Evolutionary conservation across 2,113 vertebrate species (phyloP).

Genomic region (Neogale vison): DNA sequence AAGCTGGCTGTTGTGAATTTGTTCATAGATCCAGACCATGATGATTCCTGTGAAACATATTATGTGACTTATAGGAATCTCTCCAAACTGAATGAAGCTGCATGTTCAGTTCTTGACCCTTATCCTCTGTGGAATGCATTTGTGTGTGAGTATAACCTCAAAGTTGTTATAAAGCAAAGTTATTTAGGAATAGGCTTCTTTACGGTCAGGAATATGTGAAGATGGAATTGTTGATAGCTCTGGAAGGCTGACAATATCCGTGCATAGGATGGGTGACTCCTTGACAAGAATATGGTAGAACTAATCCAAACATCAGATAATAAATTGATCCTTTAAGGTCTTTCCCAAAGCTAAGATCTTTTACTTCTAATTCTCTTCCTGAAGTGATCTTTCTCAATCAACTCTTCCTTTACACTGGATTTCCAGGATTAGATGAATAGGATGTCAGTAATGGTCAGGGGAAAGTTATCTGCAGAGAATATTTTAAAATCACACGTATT

Average conservation of each 20-base stretch:
- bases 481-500: not conserved
- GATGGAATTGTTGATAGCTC: not conserved
- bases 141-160: not conserved
- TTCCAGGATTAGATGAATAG: not conserved
- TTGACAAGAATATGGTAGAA: not conserved
- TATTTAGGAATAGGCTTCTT: slow-evolving; percentile 31
- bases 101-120: not conserved
- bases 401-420: not conserved
- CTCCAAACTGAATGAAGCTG: not conserved
- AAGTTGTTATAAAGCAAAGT: slow-evolving; percentile 7
- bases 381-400: not conserved
- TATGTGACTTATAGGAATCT: not conserved
- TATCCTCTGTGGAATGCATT: not conserved
- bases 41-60: not conserved
- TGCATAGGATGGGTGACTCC: not conserved
- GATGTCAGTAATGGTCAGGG: not conserved
- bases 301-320: slow-evolving; percentile 5
- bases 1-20: not conserved
- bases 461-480: slow-evolving; percentile 52
- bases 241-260: not conserved
- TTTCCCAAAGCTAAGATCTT: not conserved
- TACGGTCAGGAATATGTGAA: not conserved
- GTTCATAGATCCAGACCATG: not conserved
- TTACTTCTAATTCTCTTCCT: not conserved
- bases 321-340: slow-evolving; percentile 19